Evolutionary conservation across 2,113 vertebrate species (phyloP).

Genomic region (Nesogale talazaci): DNA sequence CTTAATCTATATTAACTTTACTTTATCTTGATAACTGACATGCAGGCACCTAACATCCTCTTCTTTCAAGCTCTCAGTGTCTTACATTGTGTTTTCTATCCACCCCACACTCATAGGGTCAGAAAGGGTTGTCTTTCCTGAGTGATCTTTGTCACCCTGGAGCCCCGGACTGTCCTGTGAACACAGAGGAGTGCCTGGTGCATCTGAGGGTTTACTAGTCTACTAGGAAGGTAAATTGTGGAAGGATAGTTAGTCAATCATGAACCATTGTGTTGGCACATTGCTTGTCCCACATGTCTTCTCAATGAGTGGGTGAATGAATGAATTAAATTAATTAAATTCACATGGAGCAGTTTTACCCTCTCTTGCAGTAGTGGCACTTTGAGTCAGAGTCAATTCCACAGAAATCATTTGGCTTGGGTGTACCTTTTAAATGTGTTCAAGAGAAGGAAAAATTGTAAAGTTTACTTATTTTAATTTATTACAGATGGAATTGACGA

Average conservation of each 20-base stretch:
- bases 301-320: neutral
- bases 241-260: neutral
- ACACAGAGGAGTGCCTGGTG: neutral
- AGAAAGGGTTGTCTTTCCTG: neutral
- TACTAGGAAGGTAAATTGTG: neutral
- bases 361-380: too few relatives aligned
- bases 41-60: neutral
- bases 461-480: too few relatives aligned
- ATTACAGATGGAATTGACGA: too few relatives aligned
- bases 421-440: too few relatives aligned
- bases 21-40: neutral
- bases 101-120: neutral
- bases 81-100: neutral
- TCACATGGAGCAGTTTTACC: neutral
- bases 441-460: too few relatives aligned
- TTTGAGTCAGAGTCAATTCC: too few relatives aligned
- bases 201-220: neutral
- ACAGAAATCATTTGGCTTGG: too few relatives aligned
- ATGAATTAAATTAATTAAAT: conserved; percentile 35
- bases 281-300: neutral
- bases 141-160: neutral
- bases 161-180: neutral
- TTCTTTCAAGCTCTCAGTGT: neutral
- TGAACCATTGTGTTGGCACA: neutral
- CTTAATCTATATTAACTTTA: neutral